Conservation (phyloP, 2,797 vertebrate genomes). For the Leptoclinus maculatus region DNA sequence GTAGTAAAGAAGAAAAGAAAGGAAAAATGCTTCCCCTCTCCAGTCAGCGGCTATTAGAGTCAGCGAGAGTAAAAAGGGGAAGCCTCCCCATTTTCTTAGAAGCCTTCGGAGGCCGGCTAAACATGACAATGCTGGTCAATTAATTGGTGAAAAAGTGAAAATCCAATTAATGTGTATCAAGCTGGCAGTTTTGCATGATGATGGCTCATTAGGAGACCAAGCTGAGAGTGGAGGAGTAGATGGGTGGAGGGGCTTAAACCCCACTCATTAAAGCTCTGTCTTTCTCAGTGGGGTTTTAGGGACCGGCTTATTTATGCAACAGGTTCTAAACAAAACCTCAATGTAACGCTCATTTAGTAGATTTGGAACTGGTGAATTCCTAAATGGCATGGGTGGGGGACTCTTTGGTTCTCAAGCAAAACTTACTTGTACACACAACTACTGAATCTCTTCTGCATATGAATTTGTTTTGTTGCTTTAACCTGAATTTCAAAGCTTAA, state of each 20-base stretch:
- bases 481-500: neutral
- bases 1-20: constrained; percentile 78
- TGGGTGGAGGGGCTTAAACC: constrained; percentile 81
- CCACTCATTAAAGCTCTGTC: constrained; percentile 93
- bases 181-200: constrained; percentile 93
- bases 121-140: constrained; percentile 91
- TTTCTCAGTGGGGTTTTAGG: constrained; percentile 85
- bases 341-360: constrained; percentile 82
- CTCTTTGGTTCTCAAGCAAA: constrained; percentile 37
- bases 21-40: constrained; percentile 88
- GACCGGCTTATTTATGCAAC: constrained; percentile 88
- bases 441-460: neutral
- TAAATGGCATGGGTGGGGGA: constrained; percentile 78
- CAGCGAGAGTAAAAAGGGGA: constrained; percentile 85
- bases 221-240: constrained; percentile 72
- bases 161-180: constrained; percentile 96
- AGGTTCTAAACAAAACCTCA: constrained; percentile 86
- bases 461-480: constrained; percentile 4
- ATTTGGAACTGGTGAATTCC: constrained; percentile 81
- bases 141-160: constrained; percentile 93
- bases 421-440: constrained; percentile 14
- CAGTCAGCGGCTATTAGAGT: constrained; percentile 86
- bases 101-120: constrained; percentile 83
- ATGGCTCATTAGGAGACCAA: constrained; percentile 90
- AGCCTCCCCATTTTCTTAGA: constrained; percentile 79